Conservation (phyloP, 1,140 invertebrate genomes). For the Euura lappo region DNA sequence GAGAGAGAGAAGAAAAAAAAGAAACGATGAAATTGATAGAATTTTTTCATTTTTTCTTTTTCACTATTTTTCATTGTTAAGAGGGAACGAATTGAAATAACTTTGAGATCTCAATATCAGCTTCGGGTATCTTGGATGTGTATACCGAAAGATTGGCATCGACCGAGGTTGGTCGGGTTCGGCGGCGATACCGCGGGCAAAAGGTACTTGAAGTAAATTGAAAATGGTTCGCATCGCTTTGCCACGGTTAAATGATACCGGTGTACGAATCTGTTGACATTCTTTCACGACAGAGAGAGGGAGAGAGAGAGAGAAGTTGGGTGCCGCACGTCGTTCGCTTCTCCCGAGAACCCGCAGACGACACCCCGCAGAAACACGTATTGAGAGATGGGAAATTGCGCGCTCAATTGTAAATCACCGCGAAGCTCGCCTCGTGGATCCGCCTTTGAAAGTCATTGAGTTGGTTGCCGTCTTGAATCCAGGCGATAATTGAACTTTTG, state of each 20-base stretch:
- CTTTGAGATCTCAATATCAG: slow-evolving; percentile 34
- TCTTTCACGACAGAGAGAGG: slow-evolving; percentile 15
- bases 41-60: slow-evolving; percentile 16
- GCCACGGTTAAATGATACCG: slow-evolving; percentile 50
- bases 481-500: not conserved
- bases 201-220: slow-evolving; percentile 57
- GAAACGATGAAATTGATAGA: not conserved
- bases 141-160: slow-evolving; percentile 5
- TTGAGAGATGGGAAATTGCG: slow-evolving; percentile 6
- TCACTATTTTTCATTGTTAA: not conserved
- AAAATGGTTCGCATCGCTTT: slow-evolving; percentile 54
- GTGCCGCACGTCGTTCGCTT: not conserved
- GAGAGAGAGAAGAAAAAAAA: too few species aligned
- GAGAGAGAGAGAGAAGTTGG: not conserved
- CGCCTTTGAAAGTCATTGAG: not conserved
- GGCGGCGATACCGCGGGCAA: slow-evolving; percentile 40
- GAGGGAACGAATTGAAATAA: slow-evolving; percentile 24
- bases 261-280: slow-evolving; percentile 38
- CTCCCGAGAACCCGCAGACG: not conserved
- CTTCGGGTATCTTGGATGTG: slow-evolving; percentile 21
- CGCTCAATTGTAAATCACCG: not conserved
- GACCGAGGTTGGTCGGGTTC: slow-evolving; percentile 7
- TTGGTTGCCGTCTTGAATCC: not conserved
- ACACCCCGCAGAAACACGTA: not conserved
- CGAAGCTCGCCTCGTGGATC: not conserved